Percentiles rank a stretch among this genome's conserved stretches.
Evolutionary conservation across 1,140 invertebrate species (phyloP).

Genomic region (Medauroidea extradentata): DNA sequence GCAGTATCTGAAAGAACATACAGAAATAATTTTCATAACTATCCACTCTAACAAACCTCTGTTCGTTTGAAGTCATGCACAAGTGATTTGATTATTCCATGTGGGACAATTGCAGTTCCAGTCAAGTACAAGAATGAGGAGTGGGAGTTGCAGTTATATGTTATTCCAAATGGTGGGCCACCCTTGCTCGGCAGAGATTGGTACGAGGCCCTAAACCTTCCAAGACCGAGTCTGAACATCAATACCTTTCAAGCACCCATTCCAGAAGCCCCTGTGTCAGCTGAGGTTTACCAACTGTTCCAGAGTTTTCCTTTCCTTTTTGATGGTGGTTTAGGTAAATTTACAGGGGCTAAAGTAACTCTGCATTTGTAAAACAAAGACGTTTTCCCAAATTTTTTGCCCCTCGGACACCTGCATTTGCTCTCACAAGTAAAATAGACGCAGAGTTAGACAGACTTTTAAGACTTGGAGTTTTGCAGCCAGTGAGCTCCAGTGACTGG

Average conservation of each 20-base stretch:
- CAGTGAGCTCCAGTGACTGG: constrained; percentile 27
- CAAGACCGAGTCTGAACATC: background rate
- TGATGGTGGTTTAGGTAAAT: background rate
- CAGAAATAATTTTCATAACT: background rate
- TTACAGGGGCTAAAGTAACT: background rate
- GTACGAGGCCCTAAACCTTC: constrained; percentile 17
- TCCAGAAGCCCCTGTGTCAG: background rate
- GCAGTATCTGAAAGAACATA: background rate
- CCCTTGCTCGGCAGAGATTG: constrained; percentile 25
- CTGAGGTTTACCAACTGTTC: background rate
- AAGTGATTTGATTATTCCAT: background rate
- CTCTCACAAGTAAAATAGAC: background rate
- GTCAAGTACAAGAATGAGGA: background rate
- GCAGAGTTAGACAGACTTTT: background rate
- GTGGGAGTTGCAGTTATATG: too few species aligned
- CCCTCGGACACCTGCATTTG: background rate
- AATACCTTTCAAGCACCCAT: too few species aligned
- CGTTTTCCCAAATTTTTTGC: background rate
- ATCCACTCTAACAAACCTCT: background rate
- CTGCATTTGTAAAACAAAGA: background rate
- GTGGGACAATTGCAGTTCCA: background rate
- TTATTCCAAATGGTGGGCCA: too few species aligned
- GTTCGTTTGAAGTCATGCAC: background rate
- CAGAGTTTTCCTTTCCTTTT: background rate
- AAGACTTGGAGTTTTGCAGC: background rate